Conservation (phyloP, 2,797 vertebrate species). For the Tenualosa ilisha region DNA sequence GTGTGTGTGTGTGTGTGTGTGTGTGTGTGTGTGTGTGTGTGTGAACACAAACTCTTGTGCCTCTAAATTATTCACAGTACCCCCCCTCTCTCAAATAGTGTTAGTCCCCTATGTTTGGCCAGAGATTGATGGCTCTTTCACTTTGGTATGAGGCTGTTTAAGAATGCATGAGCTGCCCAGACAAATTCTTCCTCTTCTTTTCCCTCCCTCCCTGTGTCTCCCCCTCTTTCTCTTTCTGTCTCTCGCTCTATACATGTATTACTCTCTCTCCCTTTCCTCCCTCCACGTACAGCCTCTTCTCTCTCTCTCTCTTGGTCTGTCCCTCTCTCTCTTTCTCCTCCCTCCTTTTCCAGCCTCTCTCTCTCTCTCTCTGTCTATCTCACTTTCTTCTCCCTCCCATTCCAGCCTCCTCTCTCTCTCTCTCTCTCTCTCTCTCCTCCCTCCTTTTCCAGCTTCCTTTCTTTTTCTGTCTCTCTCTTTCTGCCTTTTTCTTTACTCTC, state of each 20-base stretch:
- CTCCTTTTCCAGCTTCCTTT: not conserved
- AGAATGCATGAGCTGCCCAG: constrained; percentile 80
- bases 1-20: no score
- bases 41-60: constrained; percentile 9
- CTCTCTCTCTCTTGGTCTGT: not conserved
- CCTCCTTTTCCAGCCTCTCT: not conserved
- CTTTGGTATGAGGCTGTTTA: constrained; percentile 71
- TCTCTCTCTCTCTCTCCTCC: not conserved
- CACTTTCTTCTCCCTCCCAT: not conserved
- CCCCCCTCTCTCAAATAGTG: constrained; percentile 19
- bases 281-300: not conserved
- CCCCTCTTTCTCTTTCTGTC: constrained; percentile 5
- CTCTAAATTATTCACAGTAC: constrained; percentile 5
- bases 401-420: no score
- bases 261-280: not conserved
- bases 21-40: no score
- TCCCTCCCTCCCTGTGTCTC: constrained; percentile 21
- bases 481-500: no score
- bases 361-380: not conserved
- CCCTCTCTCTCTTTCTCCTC: not conserved
- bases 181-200: constrained; percentile 59
- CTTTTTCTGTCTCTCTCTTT: no score
- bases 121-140: constrained; percentile 78
- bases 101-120: constrained; percentile 57
- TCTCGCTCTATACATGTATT: not conserved